phyloP scores from a whole-genome alignment of 2,888 invertebrate genomes.

The Drosophila fungiperda region DNA sequence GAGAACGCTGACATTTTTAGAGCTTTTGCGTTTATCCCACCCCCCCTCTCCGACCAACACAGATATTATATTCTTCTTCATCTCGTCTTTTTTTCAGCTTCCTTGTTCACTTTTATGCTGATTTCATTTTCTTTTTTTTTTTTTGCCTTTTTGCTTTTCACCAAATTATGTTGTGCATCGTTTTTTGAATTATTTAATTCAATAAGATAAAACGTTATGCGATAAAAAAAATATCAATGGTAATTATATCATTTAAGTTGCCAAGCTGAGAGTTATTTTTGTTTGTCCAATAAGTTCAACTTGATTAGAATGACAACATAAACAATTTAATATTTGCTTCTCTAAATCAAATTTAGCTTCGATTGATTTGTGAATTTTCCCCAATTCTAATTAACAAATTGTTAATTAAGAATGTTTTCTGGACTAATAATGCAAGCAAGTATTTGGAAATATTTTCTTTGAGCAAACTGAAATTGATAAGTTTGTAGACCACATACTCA shows the following conservation, averaged over 20 bases:
- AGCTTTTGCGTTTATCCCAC: conserved; percentile 20
- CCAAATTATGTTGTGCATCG: conserved; percentile 38
- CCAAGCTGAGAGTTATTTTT: background rate
- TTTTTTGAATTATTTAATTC: conserved; percentile 4
- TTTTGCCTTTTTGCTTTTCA: conserved; percentile 21
- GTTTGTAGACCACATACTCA: background rate
- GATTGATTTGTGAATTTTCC: background rate
- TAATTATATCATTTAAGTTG: background rate
- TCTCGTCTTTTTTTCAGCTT: conserved; percentile 5
- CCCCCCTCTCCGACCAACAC: background rate
- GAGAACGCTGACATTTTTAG: conserved; percentile 13
- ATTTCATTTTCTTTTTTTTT: background rate
- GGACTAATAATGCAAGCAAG: background rate
- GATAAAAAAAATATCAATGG: background rate
- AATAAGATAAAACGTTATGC: background rate
- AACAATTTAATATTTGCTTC: background rate
- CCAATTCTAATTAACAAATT: conserved; percentile 2
- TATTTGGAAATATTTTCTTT: background rate
- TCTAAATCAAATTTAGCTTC: background rate
- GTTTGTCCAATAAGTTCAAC: conserved; percentile 2
- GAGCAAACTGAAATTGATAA: background rate
- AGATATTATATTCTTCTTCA: conserved; percentile 16
- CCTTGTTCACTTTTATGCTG: background rate
- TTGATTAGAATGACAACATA: background rate
- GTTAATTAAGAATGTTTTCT: background rate